Conservation (phyloP, 2,113 vertebrate species). For the Chaetops frenatus region DNA sequence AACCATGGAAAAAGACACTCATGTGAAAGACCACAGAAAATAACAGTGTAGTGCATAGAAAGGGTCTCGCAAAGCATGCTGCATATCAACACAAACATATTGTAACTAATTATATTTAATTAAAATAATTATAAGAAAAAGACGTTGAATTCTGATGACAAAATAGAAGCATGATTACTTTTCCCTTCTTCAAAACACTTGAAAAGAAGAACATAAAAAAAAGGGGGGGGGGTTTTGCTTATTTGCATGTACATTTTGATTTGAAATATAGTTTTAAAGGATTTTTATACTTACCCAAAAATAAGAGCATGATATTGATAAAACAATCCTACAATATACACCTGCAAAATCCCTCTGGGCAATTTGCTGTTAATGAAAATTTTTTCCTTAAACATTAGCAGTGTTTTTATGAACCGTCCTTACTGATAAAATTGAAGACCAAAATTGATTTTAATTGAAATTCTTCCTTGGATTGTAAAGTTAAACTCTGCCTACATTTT, state of each 20-base stretch:
- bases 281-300: not conserved
- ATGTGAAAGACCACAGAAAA: not conserved
- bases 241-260: not conserved
- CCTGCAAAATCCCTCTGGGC: not conserved
- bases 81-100: not conserved
- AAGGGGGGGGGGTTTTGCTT: too few species aligned
- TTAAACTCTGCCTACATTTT: not conserved
- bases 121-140: not conserved
- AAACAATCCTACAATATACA: not conserved
- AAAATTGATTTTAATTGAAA: not conserved
- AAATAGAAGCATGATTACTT: not conserved
- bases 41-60: fast-evolving
- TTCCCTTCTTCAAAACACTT: not conserved
- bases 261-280: not conserved
- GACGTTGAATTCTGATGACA: not conserved
- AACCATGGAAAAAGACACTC: not conserved
- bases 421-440: not conserved
- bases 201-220: not conserved
- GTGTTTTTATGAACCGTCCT: not conserved
- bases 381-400: not conserved
- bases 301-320: not conserved
- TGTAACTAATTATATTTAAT: not conserved
- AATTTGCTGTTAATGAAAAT: not conserved
- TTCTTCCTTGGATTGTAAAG: not conserved
- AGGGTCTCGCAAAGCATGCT: not conserved